Percentiles rank a stretch among this genome's conserved stretches.
These are phyloP conservation scores for Myripristis jacobus DNA, from an alignment of 2,797 vertebrate species.

Conservation along the genomic window DNA sequence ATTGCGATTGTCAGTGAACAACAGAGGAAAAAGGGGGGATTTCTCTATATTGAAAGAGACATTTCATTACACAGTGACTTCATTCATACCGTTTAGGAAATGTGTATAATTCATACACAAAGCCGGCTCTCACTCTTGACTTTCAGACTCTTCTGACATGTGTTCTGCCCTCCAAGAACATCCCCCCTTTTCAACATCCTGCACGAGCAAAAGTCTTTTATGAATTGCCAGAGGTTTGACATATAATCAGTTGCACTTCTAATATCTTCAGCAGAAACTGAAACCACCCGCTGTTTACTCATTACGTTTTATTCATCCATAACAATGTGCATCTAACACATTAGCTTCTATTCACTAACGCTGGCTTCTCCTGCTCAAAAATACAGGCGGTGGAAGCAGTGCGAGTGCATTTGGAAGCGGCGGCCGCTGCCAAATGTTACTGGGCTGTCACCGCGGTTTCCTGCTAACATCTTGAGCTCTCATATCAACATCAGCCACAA, in stretches of 20 bases:
- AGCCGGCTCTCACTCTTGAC: conserved; percentile 57
- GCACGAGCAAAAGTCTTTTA: conserved; percentile 38
- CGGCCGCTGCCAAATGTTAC: conserved; percentile 2
- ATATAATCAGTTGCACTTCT: conserved; percentile 47
- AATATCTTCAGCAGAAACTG: conserved; percentile 48
- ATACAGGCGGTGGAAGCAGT: not conserved
- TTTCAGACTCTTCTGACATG: conserved; percentile 50
- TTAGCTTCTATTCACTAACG: conserved; percentile 57
- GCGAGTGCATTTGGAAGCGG: too few relatives aligned
- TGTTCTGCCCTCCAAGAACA: conserved; percentile 36
- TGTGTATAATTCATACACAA: conserved; percentile 74
- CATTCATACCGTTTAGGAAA: conserved; percentile 70
- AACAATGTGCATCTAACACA: conserved; percentile 24
- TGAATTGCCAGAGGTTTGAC: conserved; percentile 56
- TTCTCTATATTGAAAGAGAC: conserved; percentile 46
- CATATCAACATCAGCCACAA: conserved; percentile 35
- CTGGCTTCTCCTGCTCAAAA: conserved; percentile 18
- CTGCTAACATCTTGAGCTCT: conserved; percentile 36
- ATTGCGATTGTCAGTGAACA: conserved; percentile 56
- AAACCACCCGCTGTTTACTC: conserved; percentile 59
- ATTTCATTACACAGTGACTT: conserved; percentile 65
- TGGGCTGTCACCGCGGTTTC: conserved; percentile 33
- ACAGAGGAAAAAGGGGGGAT: conserved; percentile 40
- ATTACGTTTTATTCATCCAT: conserved; percentile 33
- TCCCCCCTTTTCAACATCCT: conserved; percentile 36